A percentile compares a stretch with the other conserved stretches of the same genome.
These are phyloP conservation scores for Pristionchus japonicus DNA, from an alignment of 2,888 invertebrate species.

Conservation along the genomic window DNA sequence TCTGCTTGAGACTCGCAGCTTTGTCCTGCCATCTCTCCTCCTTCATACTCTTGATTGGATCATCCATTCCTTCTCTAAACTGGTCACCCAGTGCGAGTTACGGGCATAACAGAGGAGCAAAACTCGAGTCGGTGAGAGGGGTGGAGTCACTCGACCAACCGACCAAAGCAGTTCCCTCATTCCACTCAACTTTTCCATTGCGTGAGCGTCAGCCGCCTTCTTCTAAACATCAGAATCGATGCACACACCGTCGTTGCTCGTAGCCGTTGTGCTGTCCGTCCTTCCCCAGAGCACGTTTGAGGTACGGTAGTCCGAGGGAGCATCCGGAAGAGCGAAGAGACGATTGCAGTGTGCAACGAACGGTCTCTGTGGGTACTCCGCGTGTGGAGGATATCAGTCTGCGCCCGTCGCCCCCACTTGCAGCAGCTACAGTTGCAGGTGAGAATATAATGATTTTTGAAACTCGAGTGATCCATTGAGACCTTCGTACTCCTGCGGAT, in stretches of 20 bases:
- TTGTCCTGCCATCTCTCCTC: background rate
- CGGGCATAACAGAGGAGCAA: conserved; percentile 21
- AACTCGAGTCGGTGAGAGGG: background rate
- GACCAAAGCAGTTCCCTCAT: conserved; percentile 15
- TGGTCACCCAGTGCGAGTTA: conserved; percentile 20
- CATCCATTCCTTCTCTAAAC: background rate
- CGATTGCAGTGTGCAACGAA: conserved; percentile 63
- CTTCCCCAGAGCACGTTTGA: background rate
- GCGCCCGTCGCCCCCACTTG: conserved; percentile 56
- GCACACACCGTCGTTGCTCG: background rate
- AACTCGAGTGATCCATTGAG: background rate
- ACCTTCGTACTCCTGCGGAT: conserved; percentile 57
- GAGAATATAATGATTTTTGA: background rate
- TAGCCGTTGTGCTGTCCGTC: background rate
- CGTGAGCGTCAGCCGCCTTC: background rate
- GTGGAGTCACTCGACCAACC: background rate
- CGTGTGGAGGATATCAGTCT: conserved; percentile 54
- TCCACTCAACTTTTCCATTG: background rate
- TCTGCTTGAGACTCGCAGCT: background rate
- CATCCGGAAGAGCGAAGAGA: background rate
- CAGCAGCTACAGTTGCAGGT: conserved; percentile 46
- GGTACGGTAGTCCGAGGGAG: background rate
- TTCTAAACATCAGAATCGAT: conserved; percentile 9
- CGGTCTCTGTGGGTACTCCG: conserved; percentile 66
- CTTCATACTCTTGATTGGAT: conserved; percentile 2